A percentile compares a stretch with the other conserved stretches of the same genome.
Evolutionary conservation across 2,797 vertebrate genomes (phyloP).

Genomic region (Eulemur mongoz): DNA sequence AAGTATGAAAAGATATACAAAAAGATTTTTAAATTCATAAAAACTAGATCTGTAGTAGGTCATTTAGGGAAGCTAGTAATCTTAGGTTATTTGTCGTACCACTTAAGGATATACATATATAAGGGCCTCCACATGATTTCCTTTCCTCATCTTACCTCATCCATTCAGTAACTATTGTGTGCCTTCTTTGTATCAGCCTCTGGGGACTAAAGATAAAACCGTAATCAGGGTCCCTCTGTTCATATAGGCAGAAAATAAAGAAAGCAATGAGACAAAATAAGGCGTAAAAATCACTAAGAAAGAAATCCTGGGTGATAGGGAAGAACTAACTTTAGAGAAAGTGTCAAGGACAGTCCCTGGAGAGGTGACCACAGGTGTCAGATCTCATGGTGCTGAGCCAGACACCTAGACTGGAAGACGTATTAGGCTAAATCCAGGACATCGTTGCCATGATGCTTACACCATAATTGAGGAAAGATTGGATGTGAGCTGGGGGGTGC

Average conservation of each 20-base stretch:
- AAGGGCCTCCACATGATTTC: neutral
- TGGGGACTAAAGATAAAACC: neutral
- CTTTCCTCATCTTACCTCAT: neutral
- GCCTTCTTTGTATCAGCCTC: neutral
- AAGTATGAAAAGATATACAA: conserved; percentile 15
- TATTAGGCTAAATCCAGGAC: neutral
- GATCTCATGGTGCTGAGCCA: neutral
- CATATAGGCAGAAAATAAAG: neutral
- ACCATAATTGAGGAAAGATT: neutral
- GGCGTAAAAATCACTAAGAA: neutral
- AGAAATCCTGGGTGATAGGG: neutral
- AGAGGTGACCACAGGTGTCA: neutral
- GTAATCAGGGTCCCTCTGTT: neutral
- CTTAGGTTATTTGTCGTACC: neutral
- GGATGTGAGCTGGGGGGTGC: neutral
- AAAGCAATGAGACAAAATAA: neutral
- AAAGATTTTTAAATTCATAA: conserved; percentile 41
- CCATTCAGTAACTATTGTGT: neutral
- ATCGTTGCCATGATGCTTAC: neutral
- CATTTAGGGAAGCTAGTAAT: conserved; percentile 23
- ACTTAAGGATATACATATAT: neutral
- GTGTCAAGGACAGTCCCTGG: neutral
- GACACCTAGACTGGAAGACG: neutral
- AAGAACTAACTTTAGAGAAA: neutral
- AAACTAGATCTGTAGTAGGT: neutral